Evolutionary conservation across 2,113 vertebrate species (phyloP).

Genomic region (Verasper variegatus): DNA sequence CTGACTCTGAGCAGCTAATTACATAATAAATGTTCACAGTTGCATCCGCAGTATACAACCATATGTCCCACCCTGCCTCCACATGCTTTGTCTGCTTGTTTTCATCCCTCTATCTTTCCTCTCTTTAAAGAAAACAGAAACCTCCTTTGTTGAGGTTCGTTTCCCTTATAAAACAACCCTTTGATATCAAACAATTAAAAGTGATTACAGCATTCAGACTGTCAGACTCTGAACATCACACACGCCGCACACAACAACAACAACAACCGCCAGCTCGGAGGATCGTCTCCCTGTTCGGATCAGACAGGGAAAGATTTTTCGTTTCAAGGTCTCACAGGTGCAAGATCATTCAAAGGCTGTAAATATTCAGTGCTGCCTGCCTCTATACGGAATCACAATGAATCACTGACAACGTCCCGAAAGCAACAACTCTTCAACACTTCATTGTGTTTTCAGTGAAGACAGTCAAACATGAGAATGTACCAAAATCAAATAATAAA

Average conservation of each 20-base stretch:
- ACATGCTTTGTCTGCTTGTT: slow-evolving; percentile 6
- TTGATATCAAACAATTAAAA: slow-evolving; percentile 7
- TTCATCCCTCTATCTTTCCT: not conserved
- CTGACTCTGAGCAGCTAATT: slow-evolving; percentile 14
- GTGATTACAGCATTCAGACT: not conserved
- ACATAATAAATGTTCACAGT: slow-evolving; percentile 26
- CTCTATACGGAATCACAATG: not conserved
- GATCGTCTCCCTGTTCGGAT: not conserved
- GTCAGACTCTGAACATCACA: not conserved
- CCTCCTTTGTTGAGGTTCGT: not conserved
- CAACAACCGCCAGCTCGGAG: not conserved
- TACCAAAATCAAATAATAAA: not conserved
- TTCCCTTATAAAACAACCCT: not conserved
- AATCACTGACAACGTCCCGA: slow-evolving; percentile 13
- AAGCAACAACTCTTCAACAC: slow-evolving; percentile 9
- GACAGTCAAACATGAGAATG: not conserved
- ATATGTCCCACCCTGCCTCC: slow-evolving; percentile 4
- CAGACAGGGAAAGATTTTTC: not conserved
- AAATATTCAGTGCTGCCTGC: slow-evolving; percentile 3
- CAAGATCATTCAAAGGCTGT: not conserved
- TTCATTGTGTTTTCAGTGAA: not conserved
- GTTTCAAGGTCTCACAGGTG: slow-evolving; percentile 1
- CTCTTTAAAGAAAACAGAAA: not conserved
- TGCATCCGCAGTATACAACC: slow-evolving; percentile 16
- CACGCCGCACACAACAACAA: not conserved